A percentile compares a stretch with the other conserved stretches of the same genome.
Conservation (phyloP, 2,797 vertebrate species). For the Phoeniculus purpureus region DNA sequence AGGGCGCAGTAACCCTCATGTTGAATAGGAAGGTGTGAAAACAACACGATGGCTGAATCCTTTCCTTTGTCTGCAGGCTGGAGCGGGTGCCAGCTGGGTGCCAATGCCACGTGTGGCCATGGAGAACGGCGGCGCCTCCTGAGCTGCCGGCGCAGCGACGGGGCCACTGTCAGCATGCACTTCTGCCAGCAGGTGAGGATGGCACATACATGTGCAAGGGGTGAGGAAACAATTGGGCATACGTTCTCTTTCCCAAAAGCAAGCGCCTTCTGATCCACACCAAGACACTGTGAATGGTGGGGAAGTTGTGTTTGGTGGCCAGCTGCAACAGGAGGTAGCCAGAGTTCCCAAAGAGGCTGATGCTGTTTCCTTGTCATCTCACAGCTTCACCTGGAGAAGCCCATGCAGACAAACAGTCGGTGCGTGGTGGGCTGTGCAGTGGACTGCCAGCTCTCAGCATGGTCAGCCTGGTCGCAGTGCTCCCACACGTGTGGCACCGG, state of each 20-base stretch:
- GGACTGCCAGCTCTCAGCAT: slow-evolving; percentile 90
- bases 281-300: accelerated
- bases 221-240: accelerated
- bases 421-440: slow-evolving; percentile 89
- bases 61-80: slow-evolving; percentile 82
- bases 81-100: slow-evolving; percentile 92
- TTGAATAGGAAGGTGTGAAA: not conserved
- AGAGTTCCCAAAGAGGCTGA: not conserved
- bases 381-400: slow-evolving; percentile 83
- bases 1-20: accelerated
- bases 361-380: not conserved
- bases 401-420: slow-evolving; percentile 74
- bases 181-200: slow-evolving; percentile 86
- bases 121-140: slow-evolving; percentile 85
- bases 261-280: accelerated
- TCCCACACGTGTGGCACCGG: slow-evolving; percentile 88
- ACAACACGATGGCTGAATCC: not conserved
- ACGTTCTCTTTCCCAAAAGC: no score
- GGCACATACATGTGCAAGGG: accelerated
- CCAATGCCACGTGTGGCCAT: slow-evolving; percentile 88
- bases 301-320: not conserved
- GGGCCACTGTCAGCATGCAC: slow-evolving; percentile 78
- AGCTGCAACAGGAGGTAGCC: not conserved
- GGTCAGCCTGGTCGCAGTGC: slow-evolving; percentile 91
- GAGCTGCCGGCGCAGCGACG: slow-evolving; percentile 89